Evolutionary conservation across 2,113 vertebrate species (phyloP).

Genomic region (Ictidomys tridecemlineatus): DNA sequence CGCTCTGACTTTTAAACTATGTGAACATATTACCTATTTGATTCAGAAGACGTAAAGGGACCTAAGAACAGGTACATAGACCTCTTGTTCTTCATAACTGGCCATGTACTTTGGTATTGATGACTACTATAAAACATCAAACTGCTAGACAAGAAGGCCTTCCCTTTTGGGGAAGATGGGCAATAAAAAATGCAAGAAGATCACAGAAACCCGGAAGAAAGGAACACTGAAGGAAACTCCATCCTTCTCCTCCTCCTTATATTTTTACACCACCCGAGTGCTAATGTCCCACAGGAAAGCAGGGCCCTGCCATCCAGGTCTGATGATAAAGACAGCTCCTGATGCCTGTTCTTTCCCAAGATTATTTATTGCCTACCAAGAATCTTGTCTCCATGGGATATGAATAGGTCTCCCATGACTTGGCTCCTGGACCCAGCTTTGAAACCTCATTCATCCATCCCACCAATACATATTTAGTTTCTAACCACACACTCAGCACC

Average conservation of each 20-base stretch:
- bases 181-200: background rate
- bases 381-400: background rate
- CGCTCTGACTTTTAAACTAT: background rate
- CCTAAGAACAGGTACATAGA: background rate
- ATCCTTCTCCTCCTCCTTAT: background rate
- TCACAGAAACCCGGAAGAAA: background rate
- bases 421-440: background rate
- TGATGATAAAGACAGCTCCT: accelerated
- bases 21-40: background rate
- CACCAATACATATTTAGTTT: background rate
- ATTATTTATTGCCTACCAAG: background rate
- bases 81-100: background rate
- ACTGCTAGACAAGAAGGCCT: background rate
- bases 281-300: background rate
- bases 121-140: background rate
- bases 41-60: background rate
- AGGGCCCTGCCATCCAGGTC: background rate
- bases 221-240: background rate
- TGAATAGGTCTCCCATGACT: background rate
- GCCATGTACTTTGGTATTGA: background rate
- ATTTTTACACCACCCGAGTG: background rate
- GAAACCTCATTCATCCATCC: background rate
- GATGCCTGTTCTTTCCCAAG: background rate
- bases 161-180: background rate
- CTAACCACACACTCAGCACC: background rate